A percentile compares a stretch with the other conserved stretches of the same genome.
Evolutionary conservation across 2,113 vertebrate genomes (phyloP).

Genomic region (Fregata magnificens): DNA sequence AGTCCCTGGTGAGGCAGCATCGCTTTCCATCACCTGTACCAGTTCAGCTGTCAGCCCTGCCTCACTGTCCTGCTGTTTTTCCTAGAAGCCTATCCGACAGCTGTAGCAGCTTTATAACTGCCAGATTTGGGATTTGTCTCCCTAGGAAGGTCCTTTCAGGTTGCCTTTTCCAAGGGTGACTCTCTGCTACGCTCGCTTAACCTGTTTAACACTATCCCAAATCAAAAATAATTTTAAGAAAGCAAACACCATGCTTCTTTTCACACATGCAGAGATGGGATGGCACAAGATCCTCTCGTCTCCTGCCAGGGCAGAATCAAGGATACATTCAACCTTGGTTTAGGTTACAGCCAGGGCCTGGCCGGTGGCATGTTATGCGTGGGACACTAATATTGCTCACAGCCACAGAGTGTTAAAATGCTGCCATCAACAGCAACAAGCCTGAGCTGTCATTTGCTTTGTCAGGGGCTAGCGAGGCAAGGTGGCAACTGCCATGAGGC

Average conservation of each 20-base stretch:
- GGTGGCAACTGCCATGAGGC: neutral
- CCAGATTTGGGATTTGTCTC: neutral
- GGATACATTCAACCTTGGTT: neutral
- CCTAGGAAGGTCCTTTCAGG: constrained; percentile 7
- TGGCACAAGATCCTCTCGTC: neutral
- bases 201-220: neutral
- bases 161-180: neutral
- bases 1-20: neutral
- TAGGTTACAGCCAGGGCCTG: neutral
- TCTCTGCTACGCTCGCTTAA: neutral
- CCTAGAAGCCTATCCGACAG: constrained; percentile 24
- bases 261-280: neutral
- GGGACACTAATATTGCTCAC: neutral
- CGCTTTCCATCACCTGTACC: neutral
- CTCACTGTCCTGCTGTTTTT: neutral
- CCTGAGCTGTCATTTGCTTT: neutral
- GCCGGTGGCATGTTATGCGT: neutral
- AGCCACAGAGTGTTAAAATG: neutral
- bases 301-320: neutral
- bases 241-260: neutral
- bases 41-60: constrained; percentile 24
- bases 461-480: neutral
- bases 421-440: neutral
- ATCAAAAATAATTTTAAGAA: neutral
- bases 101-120: constrained; percentile 27